Percentiles rank a stretch among this genome's conserved stretches.
Conservation (phyloP, 2,888 invertebrate genomes). For the Maniola hyperantus region DNA sequence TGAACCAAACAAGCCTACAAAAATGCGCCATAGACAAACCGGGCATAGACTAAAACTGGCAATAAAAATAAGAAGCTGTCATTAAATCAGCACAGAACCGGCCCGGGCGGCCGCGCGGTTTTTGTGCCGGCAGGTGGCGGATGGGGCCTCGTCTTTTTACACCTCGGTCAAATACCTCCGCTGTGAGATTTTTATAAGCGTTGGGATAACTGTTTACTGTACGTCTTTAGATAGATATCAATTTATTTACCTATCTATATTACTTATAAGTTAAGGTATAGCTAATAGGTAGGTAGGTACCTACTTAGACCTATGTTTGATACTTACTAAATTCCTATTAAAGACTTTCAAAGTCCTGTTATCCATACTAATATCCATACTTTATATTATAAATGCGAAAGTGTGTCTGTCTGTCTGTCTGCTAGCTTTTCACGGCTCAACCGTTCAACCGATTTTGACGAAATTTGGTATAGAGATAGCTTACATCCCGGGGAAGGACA, state of each 20-base stretch:
- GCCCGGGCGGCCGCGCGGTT: slow-evolving; percentile 56
- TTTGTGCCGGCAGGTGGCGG: slow-evolving; percentile 76
- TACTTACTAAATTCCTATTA: no score
- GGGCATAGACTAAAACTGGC: slow-evolving; percentile 33
- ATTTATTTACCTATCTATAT: background rate
- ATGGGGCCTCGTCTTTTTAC: slow-evolving; percentile 67
- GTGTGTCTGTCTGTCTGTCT: no score
- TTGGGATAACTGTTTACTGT: slow-evolving; percentile 38
- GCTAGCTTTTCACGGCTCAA: no score
- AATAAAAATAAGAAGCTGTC: slow-evolving; percentile 58
- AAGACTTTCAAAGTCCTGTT: no score
- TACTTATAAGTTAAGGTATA: no score
- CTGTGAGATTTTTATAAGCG: slow-evolving; percentile 35
- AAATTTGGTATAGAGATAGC: no score
- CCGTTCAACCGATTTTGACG: no score
- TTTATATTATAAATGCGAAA: no score
- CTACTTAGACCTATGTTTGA: no score
- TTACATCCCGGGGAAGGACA: no score
- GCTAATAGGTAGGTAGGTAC: no score
- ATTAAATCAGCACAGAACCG: slow-evolving; percentile 57
- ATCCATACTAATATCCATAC: no score
- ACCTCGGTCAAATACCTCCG: slow-evolving; percentile 65
- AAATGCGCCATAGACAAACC: slow-evolving; percentile 24
- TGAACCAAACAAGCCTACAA: slow-evolving; percentile 1
- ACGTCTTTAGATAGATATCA: slow-evolving; percentile 2